Base-by-base conservation (phyloP, 2,888 invertebrate genomes). In the Neoscelio sp. region DNA sequence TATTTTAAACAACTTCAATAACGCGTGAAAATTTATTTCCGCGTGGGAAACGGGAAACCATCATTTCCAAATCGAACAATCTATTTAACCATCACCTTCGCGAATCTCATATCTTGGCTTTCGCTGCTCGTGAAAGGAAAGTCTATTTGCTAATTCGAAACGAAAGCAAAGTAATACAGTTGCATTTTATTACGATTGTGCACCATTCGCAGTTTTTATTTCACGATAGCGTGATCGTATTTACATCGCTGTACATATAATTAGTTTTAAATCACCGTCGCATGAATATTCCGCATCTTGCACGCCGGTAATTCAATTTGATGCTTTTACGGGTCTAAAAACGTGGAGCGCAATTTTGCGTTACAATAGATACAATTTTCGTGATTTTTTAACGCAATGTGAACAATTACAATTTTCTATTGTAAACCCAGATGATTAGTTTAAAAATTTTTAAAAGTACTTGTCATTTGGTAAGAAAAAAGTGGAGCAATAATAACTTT, bases 31-130 rank as follows among this genome's bases (percentile, higher is more conserved):
- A 20, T 23, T 44, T 18, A 10, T 44, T 44, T 44, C 44, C 44
- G 44, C 10, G 44, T 20, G 20, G 44, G 44, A 44, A 44, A 44
- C 44, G 4, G 44, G 44, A 44, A 44, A 44, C 17, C 44, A 44
- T 44, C 44, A 20, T 44, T 44, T 20, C 44, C 44, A 44, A 44
- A 44, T 44, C 20, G 44, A 44, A 44, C 44, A 44, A 44, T 44
- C 44, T 44, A 44, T 44, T 20, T 12, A 18, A 44, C n/a, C 18
- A 44, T 44, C 44, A 20, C 20, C 44, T 44, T 20, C 10, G 8
- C 6, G 4, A 23, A 44, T 44, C 44, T 18, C 10, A 18, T n/a
- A 44, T 44, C 44, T 18, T n/a, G 1, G 23, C 44, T 44, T 44
- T 44, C 44, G 44, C 44, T 44, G 15, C n/a, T 18, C 20, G n/a